These are phyloP conservation scores for Panthera leo DNA, from an alignment of 2,113 vertebrate genomes.

Conservation along the genomic window DNA sequence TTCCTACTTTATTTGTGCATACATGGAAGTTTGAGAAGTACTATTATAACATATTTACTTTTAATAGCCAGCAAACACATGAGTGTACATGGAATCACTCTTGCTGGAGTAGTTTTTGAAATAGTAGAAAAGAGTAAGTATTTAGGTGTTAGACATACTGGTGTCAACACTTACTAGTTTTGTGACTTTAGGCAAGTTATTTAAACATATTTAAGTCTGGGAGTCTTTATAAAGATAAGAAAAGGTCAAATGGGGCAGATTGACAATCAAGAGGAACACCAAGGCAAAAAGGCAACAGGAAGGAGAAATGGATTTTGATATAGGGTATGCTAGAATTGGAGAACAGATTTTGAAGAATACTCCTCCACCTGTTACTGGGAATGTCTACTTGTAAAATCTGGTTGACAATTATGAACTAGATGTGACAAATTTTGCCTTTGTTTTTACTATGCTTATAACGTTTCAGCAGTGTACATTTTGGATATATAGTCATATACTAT, in stretches of 20 bases:
- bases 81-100: background rate
- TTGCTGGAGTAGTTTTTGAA: constrained; percentile 12
- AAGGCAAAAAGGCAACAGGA: background rate
- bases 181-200: background rate
- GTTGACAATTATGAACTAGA: background rate
- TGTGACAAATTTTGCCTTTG: constrained; percentile 7
- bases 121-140: background rate
- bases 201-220: constrained; percentile 3
- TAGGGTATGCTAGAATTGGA: background rate
- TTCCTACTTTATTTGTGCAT: background rate
- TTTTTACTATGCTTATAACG: constrained; percentile 10
- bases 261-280: background rate
- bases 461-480: background rate
- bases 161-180: background rate
- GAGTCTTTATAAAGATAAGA: background rate
- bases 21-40: background rate
- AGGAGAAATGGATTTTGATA: background rate
- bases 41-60: background rate
- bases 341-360: background rate
- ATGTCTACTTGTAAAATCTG: background rate
- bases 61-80: background rate
- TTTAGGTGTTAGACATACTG: background rate
- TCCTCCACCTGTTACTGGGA: background rate
- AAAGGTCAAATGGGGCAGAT: background rate
- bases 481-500: background rate